Evolutionary conservation across 2,888 invertebrate species (phyloP).

Genomic region (Crocallis elinguaria): DNA sequence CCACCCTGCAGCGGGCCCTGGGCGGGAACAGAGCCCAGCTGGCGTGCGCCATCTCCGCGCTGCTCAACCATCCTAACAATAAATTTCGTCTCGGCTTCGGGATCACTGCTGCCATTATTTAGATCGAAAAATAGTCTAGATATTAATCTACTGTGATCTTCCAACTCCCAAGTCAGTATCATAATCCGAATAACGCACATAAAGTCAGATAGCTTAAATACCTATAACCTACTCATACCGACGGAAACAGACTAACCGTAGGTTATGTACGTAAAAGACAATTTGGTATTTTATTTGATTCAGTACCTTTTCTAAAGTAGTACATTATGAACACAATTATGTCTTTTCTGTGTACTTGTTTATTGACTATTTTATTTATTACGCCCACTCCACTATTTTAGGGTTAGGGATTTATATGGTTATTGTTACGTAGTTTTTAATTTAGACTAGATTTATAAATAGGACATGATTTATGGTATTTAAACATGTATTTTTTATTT

Average conservation of each 20-base stretch:
- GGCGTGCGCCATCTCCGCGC: conserved; percentile 72
- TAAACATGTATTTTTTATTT: conserved; percentile 4
- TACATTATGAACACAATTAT: neutral
- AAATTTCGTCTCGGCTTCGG: conserved; percentile 79
- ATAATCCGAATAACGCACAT: no score
- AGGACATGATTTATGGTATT: conserved; percentile 13
- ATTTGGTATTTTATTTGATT: no score
- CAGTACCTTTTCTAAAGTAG: no score
- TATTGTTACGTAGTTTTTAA: conserved; percentile 23
- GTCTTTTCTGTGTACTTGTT: neutral
- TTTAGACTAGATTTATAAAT: conserved; percentile 21
- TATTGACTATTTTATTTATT: neutral
- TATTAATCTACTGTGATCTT: no score
- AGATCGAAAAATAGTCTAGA: conserved; percentile 15
- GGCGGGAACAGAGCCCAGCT: conserved; percentile 68
- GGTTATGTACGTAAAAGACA: no score
- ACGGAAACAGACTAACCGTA: no score
- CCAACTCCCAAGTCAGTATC: no score
- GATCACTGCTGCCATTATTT: conserved; percentile 68
- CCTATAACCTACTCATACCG: no score
- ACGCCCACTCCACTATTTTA: conserved; percentile 2
- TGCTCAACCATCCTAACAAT: conserved; percentile 79
- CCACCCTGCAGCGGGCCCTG: conserved; percentile 69
- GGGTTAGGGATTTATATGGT: conserved; percentile 14
- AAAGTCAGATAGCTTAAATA: no score